Evolutionary conservation across 2,888 invertebrate species (phyloP).

Genomic region (Synanthedon formicaeformis): DNA sequence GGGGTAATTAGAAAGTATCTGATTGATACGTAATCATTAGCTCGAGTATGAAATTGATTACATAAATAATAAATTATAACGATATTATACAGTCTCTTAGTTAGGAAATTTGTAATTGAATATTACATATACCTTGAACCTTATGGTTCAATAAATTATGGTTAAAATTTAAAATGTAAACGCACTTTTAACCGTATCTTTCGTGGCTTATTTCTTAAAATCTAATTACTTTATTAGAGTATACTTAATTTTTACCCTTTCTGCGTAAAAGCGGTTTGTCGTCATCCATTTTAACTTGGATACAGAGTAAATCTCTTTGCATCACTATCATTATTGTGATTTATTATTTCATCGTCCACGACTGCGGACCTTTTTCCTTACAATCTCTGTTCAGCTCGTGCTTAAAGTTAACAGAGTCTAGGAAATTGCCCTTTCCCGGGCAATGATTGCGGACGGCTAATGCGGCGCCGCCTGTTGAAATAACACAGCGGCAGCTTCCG

Average conservation of each 20-base stretch:
- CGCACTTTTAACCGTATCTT: no score
- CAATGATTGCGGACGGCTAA: conserved; percentile 55
- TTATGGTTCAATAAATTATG: no score
- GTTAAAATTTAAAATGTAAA: no score
- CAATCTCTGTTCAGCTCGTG: conserved; percentile 47
- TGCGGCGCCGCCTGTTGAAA: conserved; percentile 44
- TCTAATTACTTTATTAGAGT: no score
- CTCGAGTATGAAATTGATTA: no score
- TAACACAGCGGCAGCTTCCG: conserved; percentile 57
- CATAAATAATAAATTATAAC: no score
- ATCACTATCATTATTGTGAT: conserved; percentile 44
- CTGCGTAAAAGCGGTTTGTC: conserved; percentile 3
- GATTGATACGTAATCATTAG: no score
- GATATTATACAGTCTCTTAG: no score
- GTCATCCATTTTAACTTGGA: conserved; percentile 1
- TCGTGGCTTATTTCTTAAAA: no score
- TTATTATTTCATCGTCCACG: conserved; percentile 51
- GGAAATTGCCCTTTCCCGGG: conserved; percentile 56
- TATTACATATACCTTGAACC: no score
- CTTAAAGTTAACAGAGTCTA: conserved; percentile 46
- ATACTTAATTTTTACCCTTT: background rate
- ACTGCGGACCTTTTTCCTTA: conserved; percentile 33
- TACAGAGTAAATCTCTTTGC: conserved; percentile 22
- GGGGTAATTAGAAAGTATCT: conserved; percentile 7
- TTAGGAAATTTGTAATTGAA: no score